phyloP scores from a whole-genome alignment of 2,797 vertebrate genomes.

The Epinephelus awoara region DNA sequence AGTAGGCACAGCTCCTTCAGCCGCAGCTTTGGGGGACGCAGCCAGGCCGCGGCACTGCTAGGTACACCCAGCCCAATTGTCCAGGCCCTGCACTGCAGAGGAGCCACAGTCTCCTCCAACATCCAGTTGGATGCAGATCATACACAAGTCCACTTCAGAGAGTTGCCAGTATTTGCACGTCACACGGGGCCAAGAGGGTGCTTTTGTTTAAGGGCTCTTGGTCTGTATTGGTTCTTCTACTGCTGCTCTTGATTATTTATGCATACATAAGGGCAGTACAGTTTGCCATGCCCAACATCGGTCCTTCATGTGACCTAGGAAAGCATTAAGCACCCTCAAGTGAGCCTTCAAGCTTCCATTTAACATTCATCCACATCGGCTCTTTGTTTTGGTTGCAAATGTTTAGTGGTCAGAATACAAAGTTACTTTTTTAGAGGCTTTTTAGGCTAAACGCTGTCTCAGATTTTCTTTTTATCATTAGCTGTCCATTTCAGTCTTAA shows the following conservation, averaged over 20 bases:
- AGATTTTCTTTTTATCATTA: no score
- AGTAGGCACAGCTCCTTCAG: slow-evolving; percentile 99
- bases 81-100: slow-evolving; percentile 39
- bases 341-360: background rate
- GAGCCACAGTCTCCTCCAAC: slow-evolving; percentile 12
- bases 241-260: background rate
- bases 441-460: background rate
- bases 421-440: background rate
- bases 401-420: background rate
- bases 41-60: slow-evolving; percentile 97
- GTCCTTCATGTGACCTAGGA: background rate
- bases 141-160: background rate
- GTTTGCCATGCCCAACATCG: background rate
- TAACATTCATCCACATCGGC: slow-evolving; percentile 12
- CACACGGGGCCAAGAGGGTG: slow-evolving; percentile 33
- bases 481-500: no score
- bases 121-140: slow-evolving; percentile 38
- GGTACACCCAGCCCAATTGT: slow-evolving; percentile 87
- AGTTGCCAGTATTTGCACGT: slow-evolving; percentile 7
- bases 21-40: slow-evolving; percentile 99
- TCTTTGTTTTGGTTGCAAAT: slow-evolving; percentile 12
- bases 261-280: background rate
- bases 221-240: background rate
- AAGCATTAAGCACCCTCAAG: background rate
- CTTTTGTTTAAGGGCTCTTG: background rate